A percentile compares a stretch with the other conserved stretches of the same genome.
Conservation (phyloP, 2,888 invertebrate species). For the Tipula confusa region DNA sequence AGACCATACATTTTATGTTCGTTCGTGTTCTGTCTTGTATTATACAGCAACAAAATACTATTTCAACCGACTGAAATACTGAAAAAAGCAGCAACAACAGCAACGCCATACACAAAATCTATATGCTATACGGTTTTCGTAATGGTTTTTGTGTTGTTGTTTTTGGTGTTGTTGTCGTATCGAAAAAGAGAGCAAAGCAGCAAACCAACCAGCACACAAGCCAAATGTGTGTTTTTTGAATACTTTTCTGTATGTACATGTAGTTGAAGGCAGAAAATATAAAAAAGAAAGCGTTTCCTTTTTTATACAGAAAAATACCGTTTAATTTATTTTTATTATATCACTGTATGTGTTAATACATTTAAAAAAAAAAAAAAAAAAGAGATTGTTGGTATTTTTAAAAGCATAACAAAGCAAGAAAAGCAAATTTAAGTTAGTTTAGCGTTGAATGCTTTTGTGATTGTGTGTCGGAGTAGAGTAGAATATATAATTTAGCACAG, state of each 20-base stretch:
- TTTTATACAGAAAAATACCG: background rate
- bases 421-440: conserved; percentile 30
- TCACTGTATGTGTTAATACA: conserved; percentile 20
- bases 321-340: conserved; percentile 16
- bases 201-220: conserved; percentile 21
- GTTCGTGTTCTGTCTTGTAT: background rate
- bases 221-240: conserved; percentile 25
- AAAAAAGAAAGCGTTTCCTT: conserved; percentile 30
- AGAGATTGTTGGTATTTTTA: conserved; percentile 28
- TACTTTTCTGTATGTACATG: conserved; percentile 25
- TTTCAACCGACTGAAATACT: conserved; percentile 25
- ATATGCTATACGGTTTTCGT: background rate
- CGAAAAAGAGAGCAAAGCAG: conserved; percentile 20
- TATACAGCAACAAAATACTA: conserved; percentile 15
- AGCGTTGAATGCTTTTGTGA: conserved; percentile 30
- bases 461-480: conserved; percentile 29
- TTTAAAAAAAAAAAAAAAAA: background rate
- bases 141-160: conserved; percentile 13
- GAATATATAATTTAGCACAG: conserved; percentile 21
- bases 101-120: background rate
- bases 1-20: background rate
- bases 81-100: conserved; percentile 25
- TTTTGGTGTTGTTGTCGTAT: background rate
- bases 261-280: conserved; percentile 27
- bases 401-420: conserved; percentile 29